Evolutionary conservation across 2,888 invertebrate species (phyloP), one percentile per base, ranked within the genome.

Genomic region (Dioctria linearis): DNA sequence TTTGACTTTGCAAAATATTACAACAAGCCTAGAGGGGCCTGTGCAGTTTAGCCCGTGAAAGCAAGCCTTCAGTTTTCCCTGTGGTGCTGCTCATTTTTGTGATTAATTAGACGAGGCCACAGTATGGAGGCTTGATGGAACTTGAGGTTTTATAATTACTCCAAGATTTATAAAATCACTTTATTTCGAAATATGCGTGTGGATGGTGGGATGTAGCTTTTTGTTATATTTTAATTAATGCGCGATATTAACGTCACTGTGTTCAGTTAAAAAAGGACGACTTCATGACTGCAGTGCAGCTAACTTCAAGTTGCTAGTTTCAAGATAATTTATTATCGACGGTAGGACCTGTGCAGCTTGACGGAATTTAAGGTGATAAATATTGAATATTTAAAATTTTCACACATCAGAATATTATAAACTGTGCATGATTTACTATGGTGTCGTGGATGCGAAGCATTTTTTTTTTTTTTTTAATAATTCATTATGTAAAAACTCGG

Each of bases 141-240:
- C 67, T 25, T 67, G 42, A 43, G 25, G 25, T 2, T 25, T 13
- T 46, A 43, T 67, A 67, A 67, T 67, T 67, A 67, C 46, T 46
- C 67, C 43, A 67, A 43, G 43, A 49, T 46, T 46, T 46, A 8
- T 43, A 67, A 40, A 65, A 67, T 67, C 11, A 67, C 67, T 67
- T 67, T 67, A 67, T 67, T 67, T 67, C 42, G 67, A 46, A 43
- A 67, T 67, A 4, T 67, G 67, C 67, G 67, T 67, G 67, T 43
- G 46, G 67, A 67, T 13, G 42, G 67, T 67, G 67, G 67, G 67
- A 42, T 46, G 67, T 11, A 46, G 8, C 46, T 46, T 67, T 37
- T 65, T 67, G n/a, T 67, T 43, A 67, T 46, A 49, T 43, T 67
- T 67, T 67, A 67, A 67, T 67, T 67, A 67, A 67, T 46, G 46